A percentile compares a stretch with the other conserved stretches of the same genome.
Evolutionary conservation across 2,113 vertebrate species (phyloP).

Genomic region (Mastomys natalensis): DNA sequence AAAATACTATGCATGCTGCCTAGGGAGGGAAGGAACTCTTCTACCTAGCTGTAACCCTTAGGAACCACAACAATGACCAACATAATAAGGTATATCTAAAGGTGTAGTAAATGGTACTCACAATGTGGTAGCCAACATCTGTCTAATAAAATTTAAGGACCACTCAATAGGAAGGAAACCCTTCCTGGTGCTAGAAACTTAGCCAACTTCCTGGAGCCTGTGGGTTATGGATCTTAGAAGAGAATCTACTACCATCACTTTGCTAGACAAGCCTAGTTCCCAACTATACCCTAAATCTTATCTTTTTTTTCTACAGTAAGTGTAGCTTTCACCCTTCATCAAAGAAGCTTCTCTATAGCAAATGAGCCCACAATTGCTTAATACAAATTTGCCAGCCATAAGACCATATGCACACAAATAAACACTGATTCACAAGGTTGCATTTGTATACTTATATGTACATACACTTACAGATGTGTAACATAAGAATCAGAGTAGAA

Average conservation of each 20-base stretch:
- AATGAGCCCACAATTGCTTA: background rate
- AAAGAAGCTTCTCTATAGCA: background rate
- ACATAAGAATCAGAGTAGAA: background rate
- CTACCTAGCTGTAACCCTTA: background rate
- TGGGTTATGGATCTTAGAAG: background rate
- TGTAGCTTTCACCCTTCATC: background rate
- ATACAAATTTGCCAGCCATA: background rate
- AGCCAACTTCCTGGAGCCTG: background rate
- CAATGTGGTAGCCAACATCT: background rate
- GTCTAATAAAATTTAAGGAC: background rate
- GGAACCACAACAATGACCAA: background rate
- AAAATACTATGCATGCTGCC: background rate
- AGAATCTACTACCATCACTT: background rate
- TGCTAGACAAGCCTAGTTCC: background rate
- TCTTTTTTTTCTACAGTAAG: background rate
- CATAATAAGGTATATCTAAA: background rate
- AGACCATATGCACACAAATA: background rate
- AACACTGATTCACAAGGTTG: too few relatives aligned
- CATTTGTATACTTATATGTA: background rate
- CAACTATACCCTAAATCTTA: background rate
- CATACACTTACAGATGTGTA: background rate
- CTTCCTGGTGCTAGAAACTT: background rate
- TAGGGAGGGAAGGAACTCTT: background rate
- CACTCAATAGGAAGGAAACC: background rate
- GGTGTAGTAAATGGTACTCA: background rate